phyloP scores from a whole-genome alignment of 2,113 vertebrate species.

The Promerops cafer region DNA sequence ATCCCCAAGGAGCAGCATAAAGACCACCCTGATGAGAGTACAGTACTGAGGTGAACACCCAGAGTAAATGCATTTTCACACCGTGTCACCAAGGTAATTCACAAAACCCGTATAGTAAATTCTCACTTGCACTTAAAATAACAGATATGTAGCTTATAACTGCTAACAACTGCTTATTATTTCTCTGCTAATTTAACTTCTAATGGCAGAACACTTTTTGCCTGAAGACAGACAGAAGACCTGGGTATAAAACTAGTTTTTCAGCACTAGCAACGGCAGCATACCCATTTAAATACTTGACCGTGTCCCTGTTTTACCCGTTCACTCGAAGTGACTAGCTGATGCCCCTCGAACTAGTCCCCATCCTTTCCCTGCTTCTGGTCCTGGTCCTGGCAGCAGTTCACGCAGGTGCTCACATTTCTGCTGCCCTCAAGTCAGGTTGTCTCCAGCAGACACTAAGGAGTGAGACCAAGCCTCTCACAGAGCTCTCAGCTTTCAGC shows the following conservation, averaged over 20 bases:
- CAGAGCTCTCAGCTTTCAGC: neutral
- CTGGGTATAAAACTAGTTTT: neutral
- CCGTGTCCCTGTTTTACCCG: neutral
- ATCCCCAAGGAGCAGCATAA: neutral
- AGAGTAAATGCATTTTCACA: neutral
- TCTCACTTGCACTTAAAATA: neutral
- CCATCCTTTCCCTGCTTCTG: neutral
- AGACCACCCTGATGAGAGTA: neutral
- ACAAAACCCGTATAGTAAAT: neutral
- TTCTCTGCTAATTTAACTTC: neutral
- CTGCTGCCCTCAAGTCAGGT: neutral
- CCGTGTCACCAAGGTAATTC: neutral
- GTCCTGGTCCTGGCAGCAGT: neutral
- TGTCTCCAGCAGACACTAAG: neutral
- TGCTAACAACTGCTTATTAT: neutral
- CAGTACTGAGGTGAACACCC: neutral
- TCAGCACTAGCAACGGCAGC: neutral
- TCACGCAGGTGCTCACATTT: neutral
- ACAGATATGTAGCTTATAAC: neutral
- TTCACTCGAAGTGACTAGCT: neutral
- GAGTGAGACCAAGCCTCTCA: rapidly evolving
- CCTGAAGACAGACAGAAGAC: neutral
- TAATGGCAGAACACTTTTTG: neutral
- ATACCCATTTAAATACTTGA: neutral
- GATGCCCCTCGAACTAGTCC: neutral